Percentiles rank a stretch among this genome's conserved stretches.
Conservation (phyloP, 1,140 invertebrate species). For the Drosophila miranda region DNA sequence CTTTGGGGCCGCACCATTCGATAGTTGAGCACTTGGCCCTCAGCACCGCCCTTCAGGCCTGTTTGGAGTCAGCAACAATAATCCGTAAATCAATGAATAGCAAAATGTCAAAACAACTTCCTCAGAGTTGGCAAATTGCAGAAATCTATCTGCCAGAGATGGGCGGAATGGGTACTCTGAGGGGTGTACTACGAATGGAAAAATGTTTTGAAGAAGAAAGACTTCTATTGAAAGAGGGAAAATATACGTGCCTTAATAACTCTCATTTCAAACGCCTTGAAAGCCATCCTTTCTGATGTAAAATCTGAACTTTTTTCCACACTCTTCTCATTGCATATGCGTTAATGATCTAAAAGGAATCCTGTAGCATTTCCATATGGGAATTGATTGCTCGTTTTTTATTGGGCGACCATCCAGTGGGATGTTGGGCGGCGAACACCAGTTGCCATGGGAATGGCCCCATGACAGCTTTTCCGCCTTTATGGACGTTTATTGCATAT, state of each 20-base stretch:
- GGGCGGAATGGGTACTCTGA: background rate
- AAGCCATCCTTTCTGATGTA: too few relatives aligned
- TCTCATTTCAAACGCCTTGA: too few relatives aligned
- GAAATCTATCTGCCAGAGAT: conserved; percentile 30
- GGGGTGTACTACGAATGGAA: background rate
- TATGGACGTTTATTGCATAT: conserved; percentile 27
- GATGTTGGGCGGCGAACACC: conserved; percentile 1
- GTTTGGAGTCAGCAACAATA: conserved; percentile 36
- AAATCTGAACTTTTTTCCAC: too few relatives aligned
- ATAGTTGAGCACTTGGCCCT: background rate
- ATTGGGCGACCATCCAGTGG: conserved; percentile 7
- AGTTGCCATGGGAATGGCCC: conserved; percentile 36
- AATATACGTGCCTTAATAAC: too few relatives aligned
- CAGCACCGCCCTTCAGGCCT: background rate
- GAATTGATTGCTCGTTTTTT: conserved; percentile 24
- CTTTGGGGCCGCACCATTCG: too few relatives aligned
- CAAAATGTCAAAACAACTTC: conserved; percentile 53
- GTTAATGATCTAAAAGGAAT: too few relatives aligned
- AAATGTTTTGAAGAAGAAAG: too few relatives aligned
- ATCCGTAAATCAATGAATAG: conserved; percentile 73
- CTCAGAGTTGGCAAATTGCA: conserved; percentile 19
- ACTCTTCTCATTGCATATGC: too few relatives aligned
- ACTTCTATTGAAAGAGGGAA: too few relatives aligned
- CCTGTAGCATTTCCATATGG: too few relatives aligned
- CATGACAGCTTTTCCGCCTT: conserved; percentile 32